A percentile compares a stretch with the other conserved stretches of the same genome.
phyloP scores from a whole-genome alignment of 2,888 invertebrate species.

The Octonoba sinensis region DNA sequence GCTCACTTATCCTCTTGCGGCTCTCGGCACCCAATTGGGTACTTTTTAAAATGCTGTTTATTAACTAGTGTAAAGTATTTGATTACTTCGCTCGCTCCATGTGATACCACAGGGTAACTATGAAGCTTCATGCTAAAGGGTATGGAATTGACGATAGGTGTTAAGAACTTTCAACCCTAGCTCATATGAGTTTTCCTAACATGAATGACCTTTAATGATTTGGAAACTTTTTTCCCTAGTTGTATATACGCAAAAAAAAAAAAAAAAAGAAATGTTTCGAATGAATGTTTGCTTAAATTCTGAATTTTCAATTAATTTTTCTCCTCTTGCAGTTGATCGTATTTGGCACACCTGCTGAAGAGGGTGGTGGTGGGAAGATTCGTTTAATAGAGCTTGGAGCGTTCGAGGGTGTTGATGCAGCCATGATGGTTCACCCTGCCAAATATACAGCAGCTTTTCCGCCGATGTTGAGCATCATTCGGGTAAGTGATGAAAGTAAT shows the following conservation, averaged over 20 bases:
- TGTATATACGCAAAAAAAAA: not conserved
- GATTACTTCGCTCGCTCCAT: too few relatives aligned
- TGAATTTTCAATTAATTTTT: not conserved
- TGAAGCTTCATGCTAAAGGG: too few relatives aligned
- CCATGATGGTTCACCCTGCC: constrained; percentile 67
- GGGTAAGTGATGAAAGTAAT: not conserved
- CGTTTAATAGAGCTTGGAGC: constrained; percentile 64
- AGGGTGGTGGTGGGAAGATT: constrained; percentile 66
- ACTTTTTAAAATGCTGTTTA: too few relatives aligned
- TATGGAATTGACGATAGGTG: too few relatives aligned
- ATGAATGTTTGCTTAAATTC: not conserved
- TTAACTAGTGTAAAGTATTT: too few relatives aligned
- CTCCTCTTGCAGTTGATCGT: constrained; percentile 57
- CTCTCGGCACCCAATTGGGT: too few relatives aligned
- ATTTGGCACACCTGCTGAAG: constrained; percentile 66
- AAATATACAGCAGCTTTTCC: not conserved
- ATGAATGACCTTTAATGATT: too few relatives aligned
- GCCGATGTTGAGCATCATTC: not conserved
- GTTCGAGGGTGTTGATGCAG: constrained; percentile 65
- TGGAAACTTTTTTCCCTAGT: not conserved
- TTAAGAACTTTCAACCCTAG: too few relatives aligned
- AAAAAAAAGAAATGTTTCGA: not conserved
- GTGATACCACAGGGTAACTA: too few relatives aligned
- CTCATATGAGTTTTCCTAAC: too few relatives aligned
- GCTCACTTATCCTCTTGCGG: too few relatives aligned